These are phyloP conservation scores for Oreotragus oreotragus DNA, from an alignment of 2,113 vertebrate genomes.

Conservation along the genomic window DNA sequence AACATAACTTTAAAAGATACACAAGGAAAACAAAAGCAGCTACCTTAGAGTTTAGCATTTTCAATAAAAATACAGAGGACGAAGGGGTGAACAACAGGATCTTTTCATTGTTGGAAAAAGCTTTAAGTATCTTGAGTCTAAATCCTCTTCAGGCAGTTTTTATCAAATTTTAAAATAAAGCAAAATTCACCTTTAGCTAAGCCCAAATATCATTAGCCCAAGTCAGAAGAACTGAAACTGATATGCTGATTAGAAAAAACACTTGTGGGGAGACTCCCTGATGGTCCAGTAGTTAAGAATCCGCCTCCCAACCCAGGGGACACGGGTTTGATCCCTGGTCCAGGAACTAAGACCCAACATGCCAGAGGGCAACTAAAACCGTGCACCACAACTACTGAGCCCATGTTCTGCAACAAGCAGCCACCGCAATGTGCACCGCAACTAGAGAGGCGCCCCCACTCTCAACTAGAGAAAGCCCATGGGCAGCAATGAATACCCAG, in stretches of 20 bases:
- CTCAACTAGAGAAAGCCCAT: neutral
- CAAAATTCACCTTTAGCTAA: neutral
- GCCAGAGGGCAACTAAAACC: neutral
- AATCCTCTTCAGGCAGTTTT: neutral
- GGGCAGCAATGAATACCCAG: no score
- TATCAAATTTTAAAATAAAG: slow-evolving; percentile 29
- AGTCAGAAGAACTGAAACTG: neutral
- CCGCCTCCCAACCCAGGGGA: neutral
- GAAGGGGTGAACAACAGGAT: neutral
- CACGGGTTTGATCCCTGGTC: neutral
- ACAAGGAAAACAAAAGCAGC: neutral
- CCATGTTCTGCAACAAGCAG: neutral
- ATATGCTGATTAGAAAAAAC: neutral
- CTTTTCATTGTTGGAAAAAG: neutral
- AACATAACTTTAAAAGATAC: neutral
- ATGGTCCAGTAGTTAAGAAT: neutral
- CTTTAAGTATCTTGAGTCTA: neutral
- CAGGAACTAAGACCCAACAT: neutral
- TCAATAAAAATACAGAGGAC: slow-evolving; percentile 4
- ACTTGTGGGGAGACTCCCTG: neutral
- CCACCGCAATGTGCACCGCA: accelerated
- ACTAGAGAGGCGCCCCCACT: neutral
- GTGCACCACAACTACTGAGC: neutral
- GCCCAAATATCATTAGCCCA: neutral
- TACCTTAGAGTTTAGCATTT: neutral